Conservation (phyloP, 2,888 invertebrate genomes). For the Xiphydria camelus region DNA sequence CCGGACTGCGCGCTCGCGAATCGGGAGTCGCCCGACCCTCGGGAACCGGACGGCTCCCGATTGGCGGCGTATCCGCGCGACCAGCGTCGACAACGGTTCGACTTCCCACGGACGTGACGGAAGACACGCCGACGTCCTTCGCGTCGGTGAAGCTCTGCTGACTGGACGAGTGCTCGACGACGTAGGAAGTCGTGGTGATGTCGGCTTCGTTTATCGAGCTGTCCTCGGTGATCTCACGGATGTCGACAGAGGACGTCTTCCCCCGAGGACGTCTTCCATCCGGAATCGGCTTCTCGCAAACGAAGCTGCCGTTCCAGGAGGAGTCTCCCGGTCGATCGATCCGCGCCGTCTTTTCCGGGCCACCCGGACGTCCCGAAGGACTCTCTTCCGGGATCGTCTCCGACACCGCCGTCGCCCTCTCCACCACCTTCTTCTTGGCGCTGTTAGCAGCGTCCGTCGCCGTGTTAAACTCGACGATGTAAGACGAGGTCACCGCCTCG, state of each 20-base stretch:
- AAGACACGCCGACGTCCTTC: constrained; percentile 32
- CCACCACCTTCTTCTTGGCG: constrained; percentile 27
- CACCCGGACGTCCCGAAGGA: not conserved
- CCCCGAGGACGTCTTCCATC: constrained; percentile 18
- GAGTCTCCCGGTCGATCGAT: constrained; percentile 9
- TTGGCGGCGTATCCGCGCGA: constrained; percentile 4
- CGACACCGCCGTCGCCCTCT: constrained; percentile 41
- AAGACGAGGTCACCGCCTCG: constrained; percentile 67
- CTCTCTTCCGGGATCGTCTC: constrained; percentile 43
- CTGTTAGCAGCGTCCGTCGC: not conserved
- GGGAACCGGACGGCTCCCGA: not conserved
- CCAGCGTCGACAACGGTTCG: constrained; percentile 21
- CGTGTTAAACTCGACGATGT: constrained; percentile 61
- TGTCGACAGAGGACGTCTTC: constrained; percentile 33
- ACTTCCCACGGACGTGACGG: constrained; percentile 29
- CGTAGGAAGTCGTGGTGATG: constrained; percentile 39
- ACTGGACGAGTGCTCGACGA: constrained; percentile 47
- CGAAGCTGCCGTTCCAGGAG: constrained; percentile 60
- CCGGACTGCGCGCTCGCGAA: constrained; percentile 31
- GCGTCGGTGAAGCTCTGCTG: constrained; percentile 41
- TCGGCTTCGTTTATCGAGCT: constrained; percentile 50
- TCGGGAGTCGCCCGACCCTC: constrained; percentile 8
- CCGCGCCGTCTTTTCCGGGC: constrained; percentile 6
- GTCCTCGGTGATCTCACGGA: constrained; percentile 44
- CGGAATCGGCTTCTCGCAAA: constrained; percentile 55